Evolutionary conservation across 1,140 invertebrate genomes (phyloP).

Genomic region (Drosophila equinoxialis): DNA sequence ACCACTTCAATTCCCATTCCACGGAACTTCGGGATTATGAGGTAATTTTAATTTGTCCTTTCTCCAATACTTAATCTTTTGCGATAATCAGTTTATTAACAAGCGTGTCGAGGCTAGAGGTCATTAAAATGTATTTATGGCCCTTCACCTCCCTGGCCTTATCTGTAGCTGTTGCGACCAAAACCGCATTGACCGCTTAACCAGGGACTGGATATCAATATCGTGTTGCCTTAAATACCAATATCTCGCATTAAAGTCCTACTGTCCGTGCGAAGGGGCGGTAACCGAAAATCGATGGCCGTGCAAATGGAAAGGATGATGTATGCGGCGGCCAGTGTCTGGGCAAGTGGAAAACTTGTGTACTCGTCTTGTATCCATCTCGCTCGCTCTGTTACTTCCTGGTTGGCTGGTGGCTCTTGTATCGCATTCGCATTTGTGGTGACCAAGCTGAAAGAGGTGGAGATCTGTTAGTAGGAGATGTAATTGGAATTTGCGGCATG

Average conservation of each 20-base stretch:
- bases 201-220: slow-evolving; percentile 49
- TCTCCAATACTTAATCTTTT: slow-evolving; percentile 1
- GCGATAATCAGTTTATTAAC: slow-evolving; percentile 56
- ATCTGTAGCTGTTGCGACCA: slow-evolving; percentile 34
- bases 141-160: slow-evolving; percentile 8
- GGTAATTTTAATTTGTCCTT: background rate
- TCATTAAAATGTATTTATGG: slow-evolving; percentile 68
- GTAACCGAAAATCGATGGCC: slow-evolving; percentile 79
- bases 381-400: background rate
- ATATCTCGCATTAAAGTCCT: slow-evolving; percentile 55
- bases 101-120: slow-evolving; percentile 25
- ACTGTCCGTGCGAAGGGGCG: slow-evolving; percentile 46
- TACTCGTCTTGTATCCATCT: slow-evolving; percentile 35
- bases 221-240: slow-evolving; percentile 53
- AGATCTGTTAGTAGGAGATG: slow-evolving; percentile 49
- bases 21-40: background rate
- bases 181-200: slow-evolving; percentile 48
- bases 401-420: background rate
- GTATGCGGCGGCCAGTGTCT: slow-evolving; percentile 66
- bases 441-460: background rate
- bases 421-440: slow-evolving; percentile 15
- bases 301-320: slow-evolving; percentile 82
- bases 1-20: background rate
- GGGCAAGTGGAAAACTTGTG: slow-evolving; percentile 67
- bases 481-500: slow-evolving; percentile 74